phyloP scores from a whole-genome alignment of 2,113 vertebrate genomes.

The Carassius carassius region DNA sequence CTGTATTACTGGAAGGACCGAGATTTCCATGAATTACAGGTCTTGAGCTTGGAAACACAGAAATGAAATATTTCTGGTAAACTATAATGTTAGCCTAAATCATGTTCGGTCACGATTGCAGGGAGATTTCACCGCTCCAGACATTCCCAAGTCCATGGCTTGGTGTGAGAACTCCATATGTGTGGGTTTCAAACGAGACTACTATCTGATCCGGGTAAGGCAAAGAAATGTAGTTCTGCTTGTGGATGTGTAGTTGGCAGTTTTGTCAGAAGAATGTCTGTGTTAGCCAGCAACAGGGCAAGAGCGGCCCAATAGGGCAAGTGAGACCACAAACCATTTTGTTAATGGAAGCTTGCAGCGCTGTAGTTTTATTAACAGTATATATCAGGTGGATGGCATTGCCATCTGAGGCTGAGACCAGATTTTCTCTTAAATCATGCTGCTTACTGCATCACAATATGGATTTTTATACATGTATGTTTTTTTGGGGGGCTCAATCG shows the following conservation, averaged over 20 bases:
- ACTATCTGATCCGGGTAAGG: slow-evolving; percentile 93
- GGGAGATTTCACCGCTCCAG: slow-evolving; percentile 92
- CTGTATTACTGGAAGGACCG: slow-evolving; percentile 97
- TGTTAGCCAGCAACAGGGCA: not conserved
- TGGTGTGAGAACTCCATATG: slow-evolving; percentile 98
- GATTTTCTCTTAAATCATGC: not conserved
- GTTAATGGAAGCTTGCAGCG: not conserved
- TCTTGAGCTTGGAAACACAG: slow-evolving; percentile 51
- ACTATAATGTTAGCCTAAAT: not conserved
- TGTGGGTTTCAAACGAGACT: slow-evolving; percentile 97
- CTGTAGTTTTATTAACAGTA: not conserved
- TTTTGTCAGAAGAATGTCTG: not conserved
- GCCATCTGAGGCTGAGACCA: not conserved
- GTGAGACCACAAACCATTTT: not conserved
- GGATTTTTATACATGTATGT: not conserved
- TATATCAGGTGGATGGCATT: not conserved
- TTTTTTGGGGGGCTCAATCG: not conserved
- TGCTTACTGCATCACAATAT: not conserved
- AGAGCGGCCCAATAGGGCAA: not conserved
- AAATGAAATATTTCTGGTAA: not conserved
- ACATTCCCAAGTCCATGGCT: slow-evolving; percentile 97
- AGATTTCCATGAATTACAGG: slow-evolving; percentile 94
- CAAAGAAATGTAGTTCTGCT: not conserved
- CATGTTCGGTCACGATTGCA: slow-evolving; percentile 55
- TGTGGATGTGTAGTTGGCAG: not conserved